phyloP scores from a whole-genome alignment of 2,113 vertebrate genomes.

The Lipophrys pholis region DNA sequence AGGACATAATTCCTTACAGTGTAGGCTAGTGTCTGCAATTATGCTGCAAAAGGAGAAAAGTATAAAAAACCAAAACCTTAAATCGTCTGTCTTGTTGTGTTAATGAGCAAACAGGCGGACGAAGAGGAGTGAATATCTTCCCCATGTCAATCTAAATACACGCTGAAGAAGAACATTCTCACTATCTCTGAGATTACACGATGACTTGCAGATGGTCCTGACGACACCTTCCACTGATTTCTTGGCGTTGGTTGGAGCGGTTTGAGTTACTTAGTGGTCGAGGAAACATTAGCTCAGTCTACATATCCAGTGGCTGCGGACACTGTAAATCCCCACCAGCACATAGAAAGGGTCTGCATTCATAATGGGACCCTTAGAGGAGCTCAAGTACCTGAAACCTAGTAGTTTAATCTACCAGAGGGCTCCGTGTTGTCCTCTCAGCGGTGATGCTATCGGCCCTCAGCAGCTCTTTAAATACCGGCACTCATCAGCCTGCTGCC shows the following conservation, averaged over 20 bases:
- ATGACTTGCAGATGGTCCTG: not conserved
- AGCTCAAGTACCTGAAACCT: conserved; percentile 9
- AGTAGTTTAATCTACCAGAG: conserved; percentile 31
- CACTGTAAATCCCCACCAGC: conserved; percentile 6
- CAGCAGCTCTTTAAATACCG: conserved; percentile 60
- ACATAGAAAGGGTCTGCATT: not conserved
- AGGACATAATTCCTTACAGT: no score
- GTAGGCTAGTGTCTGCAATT: no score
- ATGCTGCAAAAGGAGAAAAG: no score
- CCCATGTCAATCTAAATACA: not conserved
- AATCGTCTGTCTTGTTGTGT: not conserved
- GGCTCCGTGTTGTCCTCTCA: conserved; percentile 34
- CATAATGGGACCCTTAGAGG: not conserved
- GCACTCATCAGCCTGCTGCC: conserved; percentile 56
- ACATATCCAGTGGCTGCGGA: not conserved
- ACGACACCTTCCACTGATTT: not conserved
- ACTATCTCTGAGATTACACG: not conserved
- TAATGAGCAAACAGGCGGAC: not conserved
- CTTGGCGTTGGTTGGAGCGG: not conserved
- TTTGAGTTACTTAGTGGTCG: conserved; percentile 1
- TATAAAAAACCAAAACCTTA: no score
- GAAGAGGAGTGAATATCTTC: not conserved
- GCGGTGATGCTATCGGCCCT: conserved; percentile 28
- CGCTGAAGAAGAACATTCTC: not conserved
- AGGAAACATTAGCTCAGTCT: conserved; percentile 6